Evolutionary conservation across 1,140 invertebrate species (phyloP), one percentile per base, ranked within the genome.

Genomic region (Steinernema feltiae): DNA sequence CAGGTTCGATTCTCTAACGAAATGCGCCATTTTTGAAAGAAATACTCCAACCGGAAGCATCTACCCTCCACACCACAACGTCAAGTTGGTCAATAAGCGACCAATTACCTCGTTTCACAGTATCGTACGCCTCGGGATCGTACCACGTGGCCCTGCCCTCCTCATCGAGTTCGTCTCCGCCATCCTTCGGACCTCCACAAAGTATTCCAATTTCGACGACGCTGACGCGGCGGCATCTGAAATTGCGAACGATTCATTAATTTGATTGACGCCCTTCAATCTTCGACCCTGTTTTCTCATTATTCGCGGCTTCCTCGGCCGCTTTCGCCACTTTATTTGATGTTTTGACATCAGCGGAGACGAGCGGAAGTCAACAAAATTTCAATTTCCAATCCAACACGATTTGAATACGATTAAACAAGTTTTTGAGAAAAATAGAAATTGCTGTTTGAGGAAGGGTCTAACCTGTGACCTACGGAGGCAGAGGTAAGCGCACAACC

Each of bases 221-320:
- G 53, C 53, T 63, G 53, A 15, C 24, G 53, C 53, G 53, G 53
- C 53, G 53, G 53, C 53, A 63, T 63, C 53, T 63, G 53, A 63
- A 63, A 12, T 41, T n/a, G 12, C 53, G 15, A 27, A 63, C n/a
- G 53, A 15, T 63, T 63, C 53, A 63, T 63, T 63, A 63, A 27
- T 7, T 12, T 63, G 53, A 63, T 63, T 63, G 53, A 27, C 53
- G 24, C 3, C 24, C 24, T 21, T 63, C 53, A 63, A 63, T 63
- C 53, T n/a, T 27, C 24, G 35, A 41, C 24, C n/a, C 53, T 27
- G 53, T 27, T 63, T 63, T 63, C 53, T 63, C 53, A 63, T 63
- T 63, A 63, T 63, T 27, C 53, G 7, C 24, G n/a, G n/a, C n/a
- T n/a, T 15, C 53, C 7, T n/a, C 53, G 24, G 24, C 12, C 3